Evolutionary conservation across 2,113 vertebrate genomes (phyloP), one percentile per base, ranked within the genome.

Genomic region (Oreochromis aureus): DNA sequence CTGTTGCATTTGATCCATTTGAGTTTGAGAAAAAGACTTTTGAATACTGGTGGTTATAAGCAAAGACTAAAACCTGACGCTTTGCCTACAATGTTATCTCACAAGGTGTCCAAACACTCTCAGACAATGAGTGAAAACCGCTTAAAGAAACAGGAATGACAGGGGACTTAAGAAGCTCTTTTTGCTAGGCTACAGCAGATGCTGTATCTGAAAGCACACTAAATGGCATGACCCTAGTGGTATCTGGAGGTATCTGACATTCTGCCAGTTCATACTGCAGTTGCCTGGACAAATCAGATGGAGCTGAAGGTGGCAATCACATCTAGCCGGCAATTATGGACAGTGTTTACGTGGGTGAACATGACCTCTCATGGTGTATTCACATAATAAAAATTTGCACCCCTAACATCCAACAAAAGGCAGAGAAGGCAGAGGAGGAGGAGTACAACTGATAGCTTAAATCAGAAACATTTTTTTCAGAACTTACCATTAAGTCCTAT

Each of bases 21-120:
- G 18, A n/a, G 1, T 30, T 51, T 0, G 4, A 32, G 24, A 19
- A 78, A 12, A 78, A 32, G 71, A 32, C 71, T 32, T 32, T 32
- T 11, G 16, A 32, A 78, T 51, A 11, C 44, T 51, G 6, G 0
- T 13, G 71, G 46, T 51, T 8, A 78, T 53, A 78, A 32, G 24
- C 44, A 51, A 30, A 76, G 0, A 48, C 24, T 76, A 51, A 76
- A 51, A 30, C 6, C 24, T 48, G 16, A 32, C 0, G 6, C 15
- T 16, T 44, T 46, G 13, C 41, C 8, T 51, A 51, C 24, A 76
- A 51, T 48, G 0, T 73, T 46, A 48, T 48, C 41, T 18, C 5
- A 46, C 22, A 73, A 76, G 15, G 71, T 51, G 24, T 51, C 44
- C 44, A 76, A 32, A 51, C 44, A 19, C 41, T 30, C 71, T 48